phyloP scores from a whole-genome alignment of 1,140 invertebrate genomes.

The Drosophila aff. region DNA sequence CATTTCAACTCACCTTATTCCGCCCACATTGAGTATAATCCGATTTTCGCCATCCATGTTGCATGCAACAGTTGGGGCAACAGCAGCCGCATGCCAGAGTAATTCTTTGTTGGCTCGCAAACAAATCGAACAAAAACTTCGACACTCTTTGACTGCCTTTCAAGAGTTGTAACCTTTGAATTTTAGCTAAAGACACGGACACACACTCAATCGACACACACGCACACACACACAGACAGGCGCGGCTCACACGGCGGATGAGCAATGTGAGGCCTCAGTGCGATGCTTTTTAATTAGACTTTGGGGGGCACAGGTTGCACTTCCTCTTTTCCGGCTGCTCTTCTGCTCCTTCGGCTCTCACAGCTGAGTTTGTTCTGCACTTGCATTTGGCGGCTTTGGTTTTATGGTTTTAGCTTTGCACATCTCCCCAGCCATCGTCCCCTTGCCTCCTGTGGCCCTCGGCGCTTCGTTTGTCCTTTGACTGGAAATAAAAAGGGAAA shows the following conservation, averaged over 20 bases:
- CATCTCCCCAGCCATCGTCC: constrained; percentile 16
- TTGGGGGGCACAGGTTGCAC: constrained; percentile 37
- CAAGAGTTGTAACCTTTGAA: constrained; percentile 9
- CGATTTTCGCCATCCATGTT: constrained; percentile 96
- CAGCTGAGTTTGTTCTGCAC: constrained; percentile 41
- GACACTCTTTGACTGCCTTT: constrained; percentile 13
- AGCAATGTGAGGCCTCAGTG: constrained; percentile 18
- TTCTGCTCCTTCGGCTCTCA: constrained; percentile 4
- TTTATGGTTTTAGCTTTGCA: constrained; percentile 45
- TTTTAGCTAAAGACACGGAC: neutral
- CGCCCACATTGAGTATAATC: constrained; percentile 98
- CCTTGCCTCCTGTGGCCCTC: constrained; percentile 24
- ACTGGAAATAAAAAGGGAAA: constrained; percentile 25
- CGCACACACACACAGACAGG: neutral
- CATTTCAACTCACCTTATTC: constrained; percentile 88
- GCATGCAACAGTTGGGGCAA: constrained; percentile 77
- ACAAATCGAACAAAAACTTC: constrained; percentile 34
- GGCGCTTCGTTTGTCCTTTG: constrained; percentile 35
- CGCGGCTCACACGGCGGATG: constrained; percentile 36
- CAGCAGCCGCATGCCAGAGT: constrained; percentile 76
- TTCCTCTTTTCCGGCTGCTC: constrained; percentile 3
- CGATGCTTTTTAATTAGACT: constrained; percentile 41
- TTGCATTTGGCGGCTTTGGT: constrained; percentile 50
- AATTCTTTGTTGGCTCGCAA: constrained; percentile 37
- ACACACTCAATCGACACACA: neutral